Evolutionary conservation across 92 coral and sea anemone species (phyloP).

Genomic region (Porites lobata): DNA sequence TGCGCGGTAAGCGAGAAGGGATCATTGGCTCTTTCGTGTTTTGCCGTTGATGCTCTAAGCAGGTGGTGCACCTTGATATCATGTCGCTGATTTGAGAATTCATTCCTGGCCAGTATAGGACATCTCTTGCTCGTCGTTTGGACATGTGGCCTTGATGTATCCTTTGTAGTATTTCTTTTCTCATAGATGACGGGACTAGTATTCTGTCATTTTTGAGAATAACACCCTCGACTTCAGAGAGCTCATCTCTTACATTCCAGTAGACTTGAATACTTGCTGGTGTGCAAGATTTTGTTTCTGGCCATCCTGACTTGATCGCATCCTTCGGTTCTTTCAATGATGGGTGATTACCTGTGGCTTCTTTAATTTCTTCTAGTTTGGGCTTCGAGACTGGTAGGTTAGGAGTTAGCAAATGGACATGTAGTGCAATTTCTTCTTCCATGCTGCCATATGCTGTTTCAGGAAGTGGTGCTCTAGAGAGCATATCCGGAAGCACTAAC

Average conservation of each 20-base stretch:
- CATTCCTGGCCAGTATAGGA: slow-evolving; percentile 44
- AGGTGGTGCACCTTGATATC: slow-evolving; percentile 60
- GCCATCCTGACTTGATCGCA: slow-evolving; percentile 31
- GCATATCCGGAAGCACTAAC: no score
- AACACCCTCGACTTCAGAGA: slow-evolving; percentile 73
- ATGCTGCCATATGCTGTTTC: slow-evolving; percentile 38
- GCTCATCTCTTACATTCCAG: slow-evolving; percentile 81
- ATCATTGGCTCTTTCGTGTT: neutral
- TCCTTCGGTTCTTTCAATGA: slow-evolving; percentile 8
- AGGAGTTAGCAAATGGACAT: slow-evolving; percentile 55
- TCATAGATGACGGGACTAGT: no score
- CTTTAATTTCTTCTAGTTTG: slow-evolving; percentile 59
- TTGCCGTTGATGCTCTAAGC: slow-evolving; percentile 48
- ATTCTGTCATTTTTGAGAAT: slow-evolving; percentile 72
- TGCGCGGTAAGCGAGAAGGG: no score
- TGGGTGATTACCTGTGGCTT: slow-evolving; percentile 26
- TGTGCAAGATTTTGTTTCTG: slow-evolving; percentile 9
- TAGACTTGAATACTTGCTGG: slow-evolving; percentile 28
- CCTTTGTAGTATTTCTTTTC: no score
- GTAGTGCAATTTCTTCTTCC: slow-evolving; percentile 70
- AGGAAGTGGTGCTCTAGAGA: slow-evolving; percentile 45
- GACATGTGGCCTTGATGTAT: slow-evolving; percentile 79
- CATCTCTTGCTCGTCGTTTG: slow-evolving; percentile 75
- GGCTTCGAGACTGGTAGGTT: slow-evolving; percentile 60
- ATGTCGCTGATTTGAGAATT: slow-evolving; percentile 50